Base-by-base conservation (phyloP, 64 coral and sea anemone species). In the Astreopora myriophthalma region DNA sequence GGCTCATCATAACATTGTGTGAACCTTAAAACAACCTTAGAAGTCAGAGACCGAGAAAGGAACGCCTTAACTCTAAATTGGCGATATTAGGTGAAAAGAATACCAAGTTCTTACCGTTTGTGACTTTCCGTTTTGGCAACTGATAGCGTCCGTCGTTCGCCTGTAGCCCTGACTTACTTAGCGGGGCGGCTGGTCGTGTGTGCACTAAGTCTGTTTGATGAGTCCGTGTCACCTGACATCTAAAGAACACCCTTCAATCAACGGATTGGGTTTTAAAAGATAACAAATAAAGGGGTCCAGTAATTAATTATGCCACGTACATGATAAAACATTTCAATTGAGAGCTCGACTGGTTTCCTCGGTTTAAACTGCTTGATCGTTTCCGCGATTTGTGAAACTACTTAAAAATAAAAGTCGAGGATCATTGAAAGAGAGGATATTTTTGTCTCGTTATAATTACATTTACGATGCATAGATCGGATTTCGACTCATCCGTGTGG, bases 161-260 rank as follows among this genome's bases (percentile, higher is more conserved):
- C 51, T 37, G 79, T 63, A 57, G 79, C 51, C 57, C 60, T 63
- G 32, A 37, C 79, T 34, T 80, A 32, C 76, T 37, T 82, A 35
- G 79, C 30, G 79, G 79, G 79, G 79, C 32, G 79, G 79, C 79
- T 82, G 79, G 30, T 33, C 48, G 79, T 37, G 52, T 38, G 70
- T 38, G 79, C 55, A 55, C 32, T 82, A 82, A 82, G 52, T 37
- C 79, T 31, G 55, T 82, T 63, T 82, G 79, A 82, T 25, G 75
- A 17, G 39, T 51, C 75, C 9, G 75, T 79, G 75, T 79, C 79
- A 82, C 79, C 79, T 82, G 79, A 82, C 79, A 82, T 28, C 57
- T 12, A 82, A 82, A 36, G 57, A 61, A 82, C 79, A 82, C 79
- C 79, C 48, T 82, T 82, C 79, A 82, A 82, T 82, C 79, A 82